Percentiles rank a stretch among this genome's conserved stretches.
Conservation (phyloP, 2,113 vertebrate species). For the Oreocharis arfaki region DNA sequence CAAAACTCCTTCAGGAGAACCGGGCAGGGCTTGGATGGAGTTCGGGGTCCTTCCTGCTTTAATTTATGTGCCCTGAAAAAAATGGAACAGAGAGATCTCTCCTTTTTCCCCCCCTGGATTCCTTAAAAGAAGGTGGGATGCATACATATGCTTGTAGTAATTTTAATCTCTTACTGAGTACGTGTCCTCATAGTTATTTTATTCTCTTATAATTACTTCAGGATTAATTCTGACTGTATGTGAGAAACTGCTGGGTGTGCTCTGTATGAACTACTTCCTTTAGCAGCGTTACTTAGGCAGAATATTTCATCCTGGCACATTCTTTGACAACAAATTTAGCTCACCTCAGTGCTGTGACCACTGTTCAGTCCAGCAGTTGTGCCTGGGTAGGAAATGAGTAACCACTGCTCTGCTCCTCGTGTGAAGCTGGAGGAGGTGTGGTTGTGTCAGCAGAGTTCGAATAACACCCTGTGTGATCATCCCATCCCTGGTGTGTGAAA, state of each 20-base stretch:
- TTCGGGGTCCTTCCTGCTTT: background rate
- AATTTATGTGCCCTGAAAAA: background rate
- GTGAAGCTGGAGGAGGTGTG: background rate
- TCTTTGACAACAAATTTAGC: rapidly evolving
- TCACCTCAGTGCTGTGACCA: too few species aligned
- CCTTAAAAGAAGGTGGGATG: background rate
- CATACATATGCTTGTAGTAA: rapidly evolving
- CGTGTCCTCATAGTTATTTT: background rate
- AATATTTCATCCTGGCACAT: background rate
- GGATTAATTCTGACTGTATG: background rate
- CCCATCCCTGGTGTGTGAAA: background rate
- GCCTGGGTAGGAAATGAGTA: background rate
- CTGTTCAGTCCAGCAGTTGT: background rate
- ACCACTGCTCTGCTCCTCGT: rapidly evolving
- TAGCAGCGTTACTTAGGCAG: background rate
- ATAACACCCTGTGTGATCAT: background rate
- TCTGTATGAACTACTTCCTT: background rate
- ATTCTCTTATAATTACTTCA: background rate
- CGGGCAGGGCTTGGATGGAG: background rate
- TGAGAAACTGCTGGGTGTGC: background rate
- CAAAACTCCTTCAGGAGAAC: background rate
- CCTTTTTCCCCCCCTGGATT: rapidly evolving
- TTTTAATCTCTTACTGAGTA: background rate
- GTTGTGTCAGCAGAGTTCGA: background rate
- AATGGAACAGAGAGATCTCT: too few species aligned